A percentile compares a stretch with the other conserved stretches of the same genome.
phyloP scores from a whole-genome alignment of 2,888 invertebrate genomes.

The Temnothorax rugatulus region DNA sequence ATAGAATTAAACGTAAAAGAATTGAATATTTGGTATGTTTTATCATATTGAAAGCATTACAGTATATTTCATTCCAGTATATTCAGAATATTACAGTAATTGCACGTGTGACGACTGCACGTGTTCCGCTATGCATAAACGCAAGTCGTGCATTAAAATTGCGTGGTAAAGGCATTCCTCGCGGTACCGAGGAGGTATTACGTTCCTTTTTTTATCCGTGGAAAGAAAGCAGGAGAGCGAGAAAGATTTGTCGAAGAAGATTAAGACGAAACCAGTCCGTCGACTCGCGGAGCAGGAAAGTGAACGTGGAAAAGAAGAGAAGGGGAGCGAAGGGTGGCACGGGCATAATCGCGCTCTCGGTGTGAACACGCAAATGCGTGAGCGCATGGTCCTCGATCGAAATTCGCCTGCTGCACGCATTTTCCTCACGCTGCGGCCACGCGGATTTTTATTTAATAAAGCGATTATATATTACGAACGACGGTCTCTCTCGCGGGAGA shows the following conservation, averaged over 20 bases:
- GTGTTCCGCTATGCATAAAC: conserved; percentile 42
- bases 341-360: conserved; percentile 59
- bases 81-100: conserved; percentile 4
- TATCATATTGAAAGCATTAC: neutral
- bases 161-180: conserved; percentile 50
- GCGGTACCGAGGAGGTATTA: conserved; percentile 52
- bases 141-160: conserved; percentile 46
- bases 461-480: neutral
- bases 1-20: neutral
- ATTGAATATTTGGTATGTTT: neutral
- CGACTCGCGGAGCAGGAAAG: conserved; percentile 59
- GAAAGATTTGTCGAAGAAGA: conserved; percentile 74
- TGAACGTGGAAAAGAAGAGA: conserved; percentile 56
- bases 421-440: neutral
- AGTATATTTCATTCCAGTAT: neutral
- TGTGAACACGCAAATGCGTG: conserved; percentile 65
- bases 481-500: neutral
- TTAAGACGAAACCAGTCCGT: conserved; percentile 77
- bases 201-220: conserved; percentile 48
- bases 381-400: conserved; percentile 49
- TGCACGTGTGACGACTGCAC: conserved; percentile 11
- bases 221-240: conserved; percentile 9
- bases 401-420: conserved; percentile 32
- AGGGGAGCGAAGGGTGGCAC: conserved; percentile 11
- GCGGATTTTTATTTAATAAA: conserved; percentile 34